These are phyloP conservation scores for Cydia pomonella DNA, from an alignment of 1,140 invertebrate species.

Conservation along the genomic window DNA sequence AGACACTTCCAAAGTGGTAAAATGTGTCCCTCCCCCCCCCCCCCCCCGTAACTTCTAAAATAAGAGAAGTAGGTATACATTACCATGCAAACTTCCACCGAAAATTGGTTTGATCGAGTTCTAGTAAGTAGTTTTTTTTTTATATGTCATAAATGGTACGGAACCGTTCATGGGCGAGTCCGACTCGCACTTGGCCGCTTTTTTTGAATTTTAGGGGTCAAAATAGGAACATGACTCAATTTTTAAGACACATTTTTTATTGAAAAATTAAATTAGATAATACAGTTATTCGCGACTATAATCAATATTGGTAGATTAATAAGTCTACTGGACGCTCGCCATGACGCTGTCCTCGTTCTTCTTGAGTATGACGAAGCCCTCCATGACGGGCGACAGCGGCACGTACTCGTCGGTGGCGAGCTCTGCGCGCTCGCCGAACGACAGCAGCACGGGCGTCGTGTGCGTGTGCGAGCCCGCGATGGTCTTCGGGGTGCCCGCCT, in stretches of 20 bases:
- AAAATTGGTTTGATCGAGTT: too few species aligned
- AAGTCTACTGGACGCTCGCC: constrained; percentile 66
- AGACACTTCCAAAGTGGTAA: too few species aligned
- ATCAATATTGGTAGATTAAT: constrained; percentile 1
- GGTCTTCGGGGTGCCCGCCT: constrained; percentile 99
- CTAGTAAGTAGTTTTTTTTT: too few species aligned
- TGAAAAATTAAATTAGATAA: constrained; percentile 24
- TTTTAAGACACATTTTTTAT: constrained; percentile 22
- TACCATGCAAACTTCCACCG: too few species aligned
- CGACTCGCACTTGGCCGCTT: too few species aligned
- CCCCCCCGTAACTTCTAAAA: too few species aligned
- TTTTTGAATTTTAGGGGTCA: not conserved
- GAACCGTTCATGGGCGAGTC: too few species aligned
- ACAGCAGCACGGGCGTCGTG: constrained; percentile 98
- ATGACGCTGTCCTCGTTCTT: constrained; percentile 88
- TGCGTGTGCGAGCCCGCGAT: constrained; percentile 99
- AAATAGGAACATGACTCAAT: not conserved
- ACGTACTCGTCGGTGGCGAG: constrained; percentile 99
- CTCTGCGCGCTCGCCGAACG: constrained; percentile 98
- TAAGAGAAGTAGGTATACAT: too few species aligned
- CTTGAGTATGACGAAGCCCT: constrained; percentile 99
- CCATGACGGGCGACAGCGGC: constrained; percentile 97
- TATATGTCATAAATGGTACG: too few species aligned
- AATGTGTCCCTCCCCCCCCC: too few species aligned
- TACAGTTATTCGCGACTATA: constrained; percentile 20